Percentiles rank a stretch among this genome's conserved stretches.
These are phyloP conservation scores for Pangasius sanitwongsei DNA, from an alignment of 2,797 vertebrate genomes.

Conservation along the genomic window DNA sequence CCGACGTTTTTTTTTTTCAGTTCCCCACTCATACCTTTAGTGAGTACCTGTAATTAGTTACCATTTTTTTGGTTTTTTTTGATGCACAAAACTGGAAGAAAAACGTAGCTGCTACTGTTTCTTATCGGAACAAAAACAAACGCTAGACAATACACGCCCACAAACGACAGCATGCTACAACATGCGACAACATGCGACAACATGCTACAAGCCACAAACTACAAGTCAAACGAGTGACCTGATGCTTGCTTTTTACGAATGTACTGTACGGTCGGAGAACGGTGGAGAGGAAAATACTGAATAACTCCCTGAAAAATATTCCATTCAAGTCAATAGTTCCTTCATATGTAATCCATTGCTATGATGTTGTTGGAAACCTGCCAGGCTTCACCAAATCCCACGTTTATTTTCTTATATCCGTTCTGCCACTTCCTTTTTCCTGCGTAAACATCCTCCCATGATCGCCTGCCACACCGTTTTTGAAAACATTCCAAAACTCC, in stretches of 20 bases:
- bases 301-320: not conserved
- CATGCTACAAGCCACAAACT: not conserved
- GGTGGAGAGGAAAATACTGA: not conserved
- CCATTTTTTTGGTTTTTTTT: not conserved
- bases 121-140: not conserved
- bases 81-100: not conserved
- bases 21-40: not conserved
- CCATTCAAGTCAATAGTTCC: not conserved
- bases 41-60: not conserved
- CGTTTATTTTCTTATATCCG: slow-evolving; percentile 40
- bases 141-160: rapidly evolving
- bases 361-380: not conserved
- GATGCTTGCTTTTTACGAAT: not conserved
- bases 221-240: not conserved
- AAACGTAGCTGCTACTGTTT: not conserved
- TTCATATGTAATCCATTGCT: not conserved
- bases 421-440: slow-evolving; percentile 31
- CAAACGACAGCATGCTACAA: not conserved
- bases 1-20: not conserved
- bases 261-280: not conserved
- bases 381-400: slow-evolving; percentile 6
- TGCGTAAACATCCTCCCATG: slow-evolving; percentile 39
- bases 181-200: too few species aligned
- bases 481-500: slow-evolving; percentile 38
- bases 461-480: slow-evolving; percentile 34